These are phyloP conservation scores for Percopsis omiscomaycus DNA, from an alignment of 2,797 vertebrate genomes.

Conservation along the genomic window DNA sequence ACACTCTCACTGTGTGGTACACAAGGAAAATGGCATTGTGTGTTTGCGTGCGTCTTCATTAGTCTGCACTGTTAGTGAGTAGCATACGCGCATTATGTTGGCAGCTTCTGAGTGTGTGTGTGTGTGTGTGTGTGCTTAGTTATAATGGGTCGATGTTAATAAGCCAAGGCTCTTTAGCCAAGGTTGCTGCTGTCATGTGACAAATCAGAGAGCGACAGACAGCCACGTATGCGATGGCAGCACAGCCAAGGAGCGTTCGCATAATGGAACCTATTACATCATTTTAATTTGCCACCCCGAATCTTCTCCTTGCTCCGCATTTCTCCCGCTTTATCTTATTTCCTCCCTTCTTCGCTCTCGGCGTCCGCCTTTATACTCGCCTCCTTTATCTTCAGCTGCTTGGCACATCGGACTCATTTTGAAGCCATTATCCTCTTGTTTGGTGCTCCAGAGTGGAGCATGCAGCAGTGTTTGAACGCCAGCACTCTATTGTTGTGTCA, in stretches of 20 bases:
- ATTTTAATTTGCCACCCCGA: slow-evolving; percentile 14
- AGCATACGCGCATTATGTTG: not conserved
- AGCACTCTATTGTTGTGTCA: slow-evolving; percentile 6
- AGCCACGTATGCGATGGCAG: not conserved
- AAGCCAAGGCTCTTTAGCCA: slow-evolving; percentile 6
- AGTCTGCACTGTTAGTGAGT: not conserved
- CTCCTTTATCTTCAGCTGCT: slow-evolving; percentile 2
- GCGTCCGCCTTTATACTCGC: not conserved
- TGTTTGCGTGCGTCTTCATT: not conserved
- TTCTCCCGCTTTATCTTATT: slow-evolving; percentile 7
- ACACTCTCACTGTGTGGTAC: not conserved
- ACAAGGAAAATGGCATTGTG: not conserved
- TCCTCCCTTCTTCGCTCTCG: not conserved
- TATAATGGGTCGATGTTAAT: not conserved
- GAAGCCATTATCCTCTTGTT: slow-evolving; percentile 4
- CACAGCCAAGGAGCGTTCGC: slow-evolving; percentile 1
- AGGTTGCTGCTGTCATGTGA: not conserved
- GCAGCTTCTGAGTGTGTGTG: not conserved
- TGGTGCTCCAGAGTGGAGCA: not conserved
- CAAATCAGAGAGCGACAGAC: not conserved
- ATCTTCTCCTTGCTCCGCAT: slow-evolving; percentile 4
- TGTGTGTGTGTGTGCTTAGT: not conserved
- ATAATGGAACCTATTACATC: slow-evolving; percentile 9
- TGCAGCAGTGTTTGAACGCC: not conserved
- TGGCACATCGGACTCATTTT: slow-evolving; percentile 5